phyloP scores from a whole-genome alignment of 2,888 invertebrate genomes.

The Copidosoma aretas region DNA sequence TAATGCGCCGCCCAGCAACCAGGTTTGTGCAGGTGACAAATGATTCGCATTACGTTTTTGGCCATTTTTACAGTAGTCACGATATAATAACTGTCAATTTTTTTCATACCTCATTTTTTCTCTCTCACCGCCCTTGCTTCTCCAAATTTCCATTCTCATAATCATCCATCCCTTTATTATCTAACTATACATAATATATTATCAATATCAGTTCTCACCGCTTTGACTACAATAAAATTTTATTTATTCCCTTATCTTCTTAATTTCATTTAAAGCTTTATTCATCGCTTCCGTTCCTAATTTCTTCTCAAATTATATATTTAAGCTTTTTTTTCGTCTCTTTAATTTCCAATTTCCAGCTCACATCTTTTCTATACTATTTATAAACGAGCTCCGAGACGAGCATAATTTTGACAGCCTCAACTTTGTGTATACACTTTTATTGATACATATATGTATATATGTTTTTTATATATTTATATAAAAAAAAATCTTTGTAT shows the following conservation, averaged over 20 bases:
- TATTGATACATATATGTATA: slow-evolving; percentile 26
- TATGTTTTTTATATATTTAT: slow-evolving; percentile 26
- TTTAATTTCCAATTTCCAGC: slow-evolving; percentile 20
- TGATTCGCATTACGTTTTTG: slow-evolving; percentile 58
- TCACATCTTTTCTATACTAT: slow-evolving; percentile 26
- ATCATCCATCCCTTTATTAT: slow-evolving; percentile 43
- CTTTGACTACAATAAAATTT: slow-evolving; percentile 62
- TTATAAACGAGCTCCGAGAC: slow-evolving; percentile 31
- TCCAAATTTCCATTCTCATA: slow-evolving; percentile 24
- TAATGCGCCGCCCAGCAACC: slow-evolving; percentile 55
- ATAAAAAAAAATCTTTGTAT: slow-evolving; percentile 35
- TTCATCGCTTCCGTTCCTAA: slow-evolving; percentile 52
- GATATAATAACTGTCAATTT: slow-evolving; percentile 54
- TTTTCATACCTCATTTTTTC: slow-evolving; percentile 50
- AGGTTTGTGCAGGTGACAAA: slow-evolving; percentile 53
- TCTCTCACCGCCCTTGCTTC: slow-evolving; percentile 23
- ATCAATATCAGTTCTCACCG: slow-evolving; percentile 67
- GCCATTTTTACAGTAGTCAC: slow-evolving; percentile 63
- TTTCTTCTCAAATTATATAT: slow-evolving; percentile 42
- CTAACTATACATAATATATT: slow-evolving; percentile 59
- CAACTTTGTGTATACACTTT: slow-evolving; percentile 34
- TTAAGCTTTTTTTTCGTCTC: slow-evolving; percentile 28
- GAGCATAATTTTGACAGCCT: slow-evolving; percentile 39
- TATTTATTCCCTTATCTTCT: slow-evolving; percentile 56
- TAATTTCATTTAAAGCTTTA: slow-evolving; percentile 59